These are phyloP conservation scores for Coptodon bakossiorum DNA, from an alignment of 2,113 vertebrate genomes.

Conservation along the genomic window DNA sequence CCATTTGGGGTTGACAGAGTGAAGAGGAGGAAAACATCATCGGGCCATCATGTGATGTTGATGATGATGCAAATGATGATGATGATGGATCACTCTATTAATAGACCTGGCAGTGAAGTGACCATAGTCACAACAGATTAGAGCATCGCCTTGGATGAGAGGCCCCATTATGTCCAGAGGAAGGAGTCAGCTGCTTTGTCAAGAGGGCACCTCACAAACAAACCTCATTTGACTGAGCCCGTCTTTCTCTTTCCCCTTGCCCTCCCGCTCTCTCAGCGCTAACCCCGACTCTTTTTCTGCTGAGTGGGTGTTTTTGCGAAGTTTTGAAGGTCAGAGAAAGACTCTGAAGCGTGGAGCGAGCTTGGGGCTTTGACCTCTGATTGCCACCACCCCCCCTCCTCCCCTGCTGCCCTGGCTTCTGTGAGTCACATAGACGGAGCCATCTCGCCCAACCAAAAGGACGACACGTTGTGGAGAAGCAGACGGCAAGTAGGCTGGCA, in stretches of 20 bases:
- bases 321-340: conserved; percentile 58
- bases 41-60: conserved; percentile 58
- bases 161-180: conserved; percentile 66
- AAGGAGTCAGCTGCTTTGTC: conserved; percentile 53
- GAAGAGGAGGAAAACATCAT: conserved; percentile 31
- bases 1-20: not conserved
- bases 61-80: conserved; percentile 46
- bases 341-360: conserved; percentile 23
- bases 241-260: conserved; percentile 13
- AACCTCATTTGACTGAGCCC: conserved; percentile 36
- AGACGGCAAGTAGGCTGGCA: conserved; percentile 27
- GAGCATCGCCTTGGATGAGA: conserved; percentile 44
- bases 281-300: conserved; percentile 48
- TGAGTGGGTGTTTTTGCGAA: conserved; percentile 59
- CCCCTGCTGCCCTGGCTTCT: conserved; percentile 21
- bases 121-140: conserved; percentile 53
- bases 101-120: conserved; percentile 47
- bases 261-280: not conserved
- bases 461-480: conserved; percentile 6
- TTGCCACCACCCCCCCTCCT: not conserved
- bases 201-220: conserved; percentile 42
- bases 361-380: conserved; percentile 55
- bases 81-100: conserved; percentile 68
- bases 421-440: conserved; percentile 62
- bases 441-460: conserved; percentile 6